Percentiles rank a stretch among this genome's conserved stretches.
Conservation (phyloP, 1,140 invertebrate species). For the Oncopeltus fasciatus region DNA sequence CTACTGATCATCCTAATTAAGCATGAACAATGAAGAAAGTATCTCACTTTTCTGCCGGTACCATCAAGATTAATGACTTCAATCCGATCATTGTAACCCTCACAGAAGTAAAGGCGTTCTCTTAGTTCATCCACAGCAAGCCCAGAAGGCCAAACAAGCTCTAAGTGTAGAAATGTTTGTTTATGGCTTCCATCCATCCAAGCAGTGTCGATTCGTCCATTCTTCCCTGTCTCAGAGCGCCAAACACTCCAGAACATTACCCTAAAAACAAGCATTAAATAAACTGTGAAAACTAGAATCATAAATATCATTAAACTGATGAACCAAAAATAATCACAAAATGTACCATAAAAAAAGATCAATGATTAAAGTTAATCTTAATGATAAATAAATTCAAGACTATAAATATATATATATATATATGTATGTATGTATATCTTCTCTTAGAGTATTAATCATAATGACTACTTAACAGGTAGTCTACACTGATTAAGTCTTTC, state of each 20-base stretch:
- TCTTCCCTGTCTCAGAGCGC: conserved; percentile 22
- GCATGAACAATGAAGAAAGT: no score
- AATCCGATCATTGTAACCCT: conserved; percentile 37
- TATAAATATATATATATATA: no score
- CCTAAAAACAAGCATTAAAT: conserved; percentile 20
- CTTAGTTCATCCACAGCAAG: conserved; percentile 35
- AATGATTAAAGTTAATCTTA: no score
- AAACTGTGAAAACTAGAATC: not conserved
- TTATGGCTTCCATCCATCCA: conserved; percentile 37
- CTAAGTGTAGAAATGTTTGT: conserved; percentile 28
- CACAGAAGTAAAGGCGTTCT: conserved; percentile 40
- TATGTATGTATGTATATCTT: no score
- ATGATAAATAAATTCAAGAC: no score
- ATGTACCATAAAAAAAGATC: no score
- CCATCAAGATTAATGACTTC: conserved; percentile 24
- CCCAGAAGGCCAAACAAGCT: conserved; percentile 39
- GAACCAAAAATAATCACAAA: no score
- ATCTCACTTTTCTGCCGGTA: not conserved
- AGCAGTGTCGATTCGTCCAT: conserved; percentile 34
- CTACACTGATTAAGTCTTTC: no score
- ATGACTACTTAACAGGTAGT: no score
- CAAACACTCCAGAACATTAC: conserved; percentile 40
- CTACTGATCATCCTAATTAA: no score
- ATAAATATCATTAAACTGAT: not conserved
- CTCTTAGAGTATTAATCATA: no score